phyloP scores from a whole-genome alignment of 2,888 invertebrate genomes.

The Monopis laevigella region DNA sequence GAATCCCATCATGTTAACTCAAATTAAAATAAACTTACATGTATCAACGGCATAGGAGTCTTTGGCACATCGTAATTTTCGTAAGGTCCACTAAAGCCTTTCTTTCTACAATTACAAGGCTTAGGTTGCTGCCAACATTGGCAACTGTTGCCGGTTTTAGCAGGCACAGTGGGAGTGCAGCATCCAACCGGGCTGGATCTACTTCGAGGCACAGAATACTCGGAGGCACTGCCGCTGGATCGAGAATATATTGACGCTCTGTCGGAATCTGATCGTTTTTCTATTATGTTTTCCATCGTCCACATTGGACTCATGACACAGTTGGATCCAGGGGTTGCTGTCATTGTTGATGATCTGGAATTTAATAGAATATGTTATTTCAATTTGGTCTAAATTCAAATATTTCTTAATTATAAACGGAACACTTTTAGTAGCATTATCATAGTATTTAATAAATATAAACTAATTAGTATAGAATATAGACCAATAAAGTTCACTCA shows the following conservation, averaged over 20 bases:
- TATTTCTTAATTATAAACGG: too few species aligned
- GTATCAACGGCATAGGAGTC: conserved; percentile 66
- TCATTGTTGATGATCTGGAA: conserved; percentile 68
- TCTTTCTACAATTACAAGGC: conserved; percentile 49
- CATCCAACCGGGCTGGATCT: conserved; percentile 48
- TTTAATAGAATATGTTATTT: too few species aligned
- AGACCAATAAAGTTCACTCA: too few species aligned
- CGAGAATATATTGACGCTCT: conserved; percentile 73
- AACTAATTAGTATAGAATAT: too few species aligned
- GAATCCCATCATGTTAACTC: background rate
- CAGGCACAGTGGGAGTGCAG: conserved; percentile 69
- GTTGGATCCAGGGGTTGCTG: conserved; percentile 49
- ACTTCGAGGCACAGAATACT: conserved; percentile 69
- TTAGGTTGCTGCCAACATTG: conserved; percentile 52
- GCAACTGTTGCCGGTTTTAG: conserved; percentile 47
- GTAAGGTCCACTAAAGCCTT: conserved; percentile 67
- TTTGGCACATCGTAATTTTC: conserved; percentile 86
- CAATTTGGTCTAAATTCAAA: too few species aligned
- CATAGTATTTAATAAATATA: too few species aligned
- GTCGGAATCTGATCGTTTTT: conserved; percentile 63
- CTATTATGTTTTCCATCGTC: conserved; percentile 64
- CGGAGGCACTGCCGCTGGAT: conserved; percentile 72
- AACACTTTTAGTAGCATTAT: too few species aligned
- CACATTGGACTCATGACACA: conserved; percentile 66
- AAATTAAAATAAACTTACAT: conserved; percentile 30